Evolutionary conservation across 2,113 vertebrate genomes (phyloP), one percentile per base, ranked within the genome.

Genomic region (Engraulis encrasicolus): DNA sequence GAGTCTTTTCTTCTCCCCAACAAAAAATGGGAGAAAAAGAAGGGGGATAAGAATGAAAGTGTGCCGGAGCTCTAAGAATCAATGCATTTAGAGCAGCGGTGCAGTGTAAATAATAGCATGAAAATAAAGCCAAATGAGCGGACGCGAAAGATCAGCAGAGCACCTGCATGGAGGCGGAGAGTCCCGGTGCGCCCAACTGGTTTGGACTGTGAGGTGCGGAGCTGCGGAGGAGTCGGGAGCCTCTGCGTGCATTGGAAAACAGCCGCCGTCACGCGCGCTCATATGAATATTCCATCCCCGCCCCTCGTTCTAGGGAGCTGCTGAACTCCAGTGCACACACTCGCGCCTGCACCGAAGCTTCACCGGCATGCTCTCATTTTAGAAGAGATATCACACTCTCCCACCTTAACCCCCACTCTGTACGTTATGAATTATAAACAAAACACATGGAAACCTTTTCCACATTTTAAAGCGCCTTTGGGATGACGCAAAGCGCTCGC

Each of bases 221-320:
- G 96, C 96, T 95, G 95, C 94, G 93, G 94, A 94, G 94, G 96
- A 95, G 96, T 90, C 95, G 95, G 91, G 96, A 96, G 96, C 96
- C 97, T 97, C 95, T 94, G 90, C 94, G 94, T 94, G 95, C 96
- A 96, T 96, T 97, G 97, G 96, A 96, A 96, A 96, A 93, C 95
- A 89, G 79, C 93, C 96, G 96, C 97, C 98, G 95, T 99, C 98
- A 99, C 89, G 88, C 93, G 86, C 85, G 91, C 96, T 96, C 96
- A 97, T 98, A 96, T 97, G 96, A 98, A 98, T 99, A 96, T 94
- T 90, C 85, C 90, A 92, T 95, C 93, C 94, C 95, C 97, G 96
- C 97, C 97, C 95, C 92, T 92, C 89, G 91, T 89, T 83, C 88
- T 87, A 86, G 90, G 92, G 93, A 90, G 92, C 86, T n/a, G n/a